Evolutionary conservation across 2,113 vertebrate genomes (phyloP).

Genomic region (Indri indri): DNA sequence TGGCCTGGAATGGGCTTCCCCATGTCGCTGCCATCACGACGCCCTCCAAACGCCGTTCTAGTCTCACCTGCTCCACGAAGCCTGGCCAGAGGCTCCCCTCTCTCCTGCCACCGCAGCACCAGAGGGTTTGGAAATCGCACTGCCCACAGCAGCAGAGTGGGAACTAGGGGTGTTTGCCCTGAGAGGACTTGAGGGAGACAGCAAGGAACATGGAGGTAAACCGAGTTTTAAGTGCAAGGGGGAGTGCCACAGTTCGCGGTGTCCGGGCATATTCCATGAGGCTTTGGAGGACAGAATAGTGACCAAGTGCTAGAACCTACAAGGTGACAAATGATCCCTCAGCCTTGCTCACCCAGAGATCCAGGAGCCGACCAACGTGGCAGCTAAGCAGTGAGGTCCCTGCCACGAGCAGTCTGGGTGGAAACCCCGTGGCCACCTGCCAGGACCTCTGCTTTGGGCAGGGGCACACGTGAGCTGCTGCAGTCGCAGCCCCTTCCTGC

Average conservation of each 20-base stretch:
- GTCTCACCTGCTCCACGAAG: constrained; percentile 46
- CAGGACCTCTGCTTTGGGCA: neutral
- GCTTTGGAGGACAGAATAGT: neutral
- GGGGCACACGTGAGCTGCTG: neutral
- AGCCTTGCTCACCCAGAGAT: neutral
- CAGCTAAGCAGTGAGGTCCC: neutral
- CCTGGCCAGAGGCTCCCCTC: neutral
- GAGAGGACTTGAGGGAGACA: neutral
- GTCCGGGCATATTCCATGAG: neutral
- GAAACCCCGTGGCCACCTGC: neutral
- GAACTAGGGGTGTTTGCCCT: neutral
- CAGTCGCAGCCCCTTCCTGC: neutral
- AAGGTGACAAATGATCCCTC: neutral
- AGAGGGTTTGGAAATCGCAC: neutral
- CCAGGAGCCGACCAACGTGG: neutral
- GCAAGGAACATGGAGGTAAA: neutral
- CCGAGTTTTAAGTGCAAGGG: neutral
- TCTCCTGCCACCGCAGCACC: neutral
- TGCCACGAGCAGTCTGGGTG: neutral
- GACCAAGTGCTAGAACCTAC: neutral
- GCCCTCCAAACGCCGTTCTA: neutral
- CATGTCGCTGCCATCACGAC: neutral
- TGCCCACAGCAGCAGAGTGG: neutral
- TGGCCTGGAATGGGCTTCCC: constrained; percentile 63
- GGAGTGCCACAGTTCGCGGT: fast-evolving